These are phyloP conservation scores for Cydia splendana DNA, from an alignment of 1,140 invertebrate genomes.

Conservation along the genomic window DNA sequence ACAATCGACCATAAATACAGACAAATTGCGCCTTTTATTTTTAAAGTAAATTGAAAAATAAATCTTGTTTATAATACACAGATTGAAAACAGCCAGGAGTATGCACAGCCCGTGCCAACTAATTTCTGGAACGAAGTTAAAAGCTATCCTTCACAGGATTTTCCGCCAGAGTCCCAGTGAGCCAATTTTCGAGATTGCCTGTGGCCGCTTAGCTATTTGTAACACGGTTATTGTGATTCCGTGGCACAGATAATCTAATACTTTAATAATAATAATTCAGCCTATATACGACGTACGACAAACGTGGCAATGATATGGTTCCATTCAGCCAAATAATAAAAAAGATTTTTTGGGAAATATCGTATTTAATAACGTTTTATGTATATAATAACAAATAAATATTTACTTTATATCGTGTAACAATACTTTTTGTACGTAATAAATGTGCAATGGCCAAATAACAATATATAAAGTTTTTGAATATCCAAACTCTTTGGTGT, in stretches of 20 bases:
- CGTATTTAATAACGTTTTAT: too few species aligned
- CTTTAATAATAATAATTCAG: neutral
- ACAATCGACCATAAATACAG: neutral
- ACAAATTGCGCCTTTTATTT: neutral
- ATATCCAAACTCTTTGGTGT: too few species aligned
- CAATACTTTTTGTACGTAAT: too few species aligned
- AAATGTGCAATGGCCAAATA: too few species aligned
- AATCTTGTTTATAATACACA: constrained; percentile 1
- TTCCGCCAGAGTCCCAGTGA: constrained; percentile 13
- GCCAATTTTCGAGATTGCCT: constrained; percentile 20
- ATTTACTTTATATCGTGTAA: too few species aligned
- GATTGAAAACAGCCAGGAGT: neutral
- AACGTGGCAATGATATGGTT: too few species aligned
- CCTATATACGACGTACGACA: too few species aligned
- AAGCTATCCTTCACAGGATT: constrained; percentile 3
- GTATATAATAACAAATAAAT: too few species aligned
- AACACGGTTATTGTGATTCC: constrained; percentile 1
- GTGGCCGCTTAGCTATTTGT: constrained; percentile 16
- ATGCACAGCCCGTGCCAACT: constrained; percentile 12
- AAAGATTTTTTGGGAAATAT: too few species aligned
- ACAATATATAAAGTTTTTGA: too few species aligned
- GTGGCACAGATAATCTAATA: neutral
- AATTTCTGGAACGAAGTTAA: constrained; percentile 12
- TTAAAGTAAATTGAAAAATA: neutral
- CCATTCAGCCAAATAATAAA: too few species aligned